A percentile compares a stretch with the other conserved stretches of the same genome.
Conservation (phyloP, 2,113 vertebrate species). For the Periophthalmodon schlosseri region DNA sequence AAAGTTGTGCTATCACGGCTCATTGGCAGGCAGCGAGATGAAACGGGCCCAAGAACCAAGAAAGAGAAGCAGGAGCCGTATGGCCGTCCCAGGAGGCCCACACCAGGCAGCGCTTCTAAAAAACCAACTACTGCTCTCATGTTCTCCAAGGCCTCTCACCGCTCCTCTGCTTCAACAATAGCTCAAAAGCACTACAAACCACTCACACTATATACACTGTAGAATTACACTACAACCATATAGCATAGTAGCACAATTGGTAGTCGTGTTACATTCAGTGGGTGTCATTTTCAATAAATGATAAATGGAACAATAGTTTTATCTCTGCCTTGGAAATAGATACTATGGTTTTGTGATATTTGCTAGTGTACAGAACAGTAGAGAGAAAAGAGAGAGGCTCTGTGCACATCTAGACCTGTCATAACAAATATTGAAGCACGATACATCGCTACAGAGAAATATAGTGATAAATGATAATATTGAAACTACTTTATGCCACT, state of each 20-base stretch:
- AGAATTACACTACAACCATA: not conserved
- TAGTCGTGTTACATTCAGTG: not conserved
- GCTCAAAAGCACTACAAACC: constrained; percentile 12
- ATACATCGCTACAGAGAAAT: too few species aligned
- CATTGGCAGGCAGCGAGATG: constrained; percentile 41
- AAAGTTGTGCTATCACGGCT: constrained; percentile 37
- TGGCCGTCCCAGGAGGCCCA: constrained; percentile 53
- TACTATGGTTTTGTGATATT: not conserved
- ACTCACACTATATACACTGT: constrained; percentile 4
- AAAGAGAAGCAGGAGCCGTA: constrained; percentile 34
- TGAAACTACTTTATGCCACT: too few species aligned
- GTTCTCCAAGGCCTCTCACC: constrained; percentile 18
- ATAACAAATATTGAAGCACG: too few species aligned
- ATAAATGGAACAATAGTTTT: not conserved
- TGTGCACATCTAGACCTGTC: too few species aligned
- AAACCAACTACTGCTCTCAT: constrained; percentile 40
- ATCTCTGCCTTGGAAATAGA: not conserved
- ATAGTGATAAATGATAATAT: too few species aligned
- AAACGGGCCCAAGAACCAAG: constrained; percentile 36
- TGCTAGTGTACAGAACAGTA: too few species aligned
- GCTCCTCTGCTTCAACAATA: constrained; percentile 18
- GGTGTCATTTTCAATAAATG: not conserved
- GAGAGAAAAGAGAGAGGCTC: not conserved
- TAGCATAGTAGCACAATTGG: constrained; percentile 1
- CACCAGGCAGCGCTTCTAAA: constrained; percentile 44